Evolutionary conservation across 2,797 vertebrate species (phyloP).

Genomic region (Melanotaenia trifasciata): DNA sequence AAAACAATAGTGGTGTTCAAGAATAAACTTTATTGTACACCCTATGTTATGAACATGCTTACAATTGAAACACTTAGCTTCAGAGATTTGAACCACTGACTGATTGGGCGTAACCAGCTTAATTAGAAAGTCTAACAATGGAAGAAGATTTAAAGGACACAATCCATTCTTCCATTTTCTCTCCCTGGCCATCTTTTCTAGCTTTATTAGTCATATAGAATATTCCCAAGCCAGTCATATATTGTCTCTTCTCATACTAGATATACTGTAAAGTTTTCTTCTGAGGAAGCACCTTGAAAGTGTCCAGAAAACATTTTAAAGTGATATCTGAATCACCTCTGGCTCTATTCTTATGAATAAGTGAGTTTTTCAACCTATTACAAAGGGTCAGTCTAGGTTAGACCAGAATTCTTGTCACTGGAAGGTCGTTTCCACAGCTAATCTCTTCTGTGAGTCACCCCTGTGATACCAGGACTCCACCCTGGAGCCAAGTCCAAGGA

Average conservation of each 20-base stretch:
- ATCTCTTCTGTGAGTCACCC: not conserved
- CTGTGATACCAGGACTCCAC: not conserved
- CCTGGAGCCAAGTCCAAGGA: not conserved
- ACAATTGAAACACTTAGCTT: too few relatives aligned
- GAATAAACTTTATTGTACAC: not conserved
- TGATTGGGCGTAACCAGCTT: not conserved
- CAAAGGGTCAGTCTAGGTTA: not conserved
- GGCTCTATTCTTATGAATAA: not conserved
- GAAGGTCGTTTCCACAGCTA: not conserved
- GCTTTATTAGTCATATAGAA: not conserved
- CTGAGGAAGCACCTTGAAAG: not conserved
- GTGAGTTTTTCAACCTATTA: not conserved
- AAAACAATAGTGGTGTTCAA: not conserved
- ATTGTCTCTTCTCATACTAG: not conserved
- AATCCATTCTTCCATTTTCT: not conserved
- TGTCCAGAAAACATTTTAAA: not conserved
- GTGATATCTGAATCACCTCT: not conserved
- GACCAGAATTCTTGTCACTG: not conserved
- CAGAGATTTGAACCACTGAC: not conserved
- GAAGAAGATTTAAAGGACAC: not conserved
- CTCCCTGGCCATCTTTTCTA: not conserved
- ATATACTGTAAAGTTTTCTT: not conserved
- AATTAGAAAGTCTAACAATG: not conserved
- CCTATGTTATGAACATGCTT: not conserved
- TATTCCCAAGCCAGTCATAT: not conserved